A percentile compares a stretch with the other conserved stretches of the same genome.
These are phyloP conservation scores for Nyleta sp. DNA, from an alignment of 2,888 invertebrate species.

Conservation along the genomic window DNA sequence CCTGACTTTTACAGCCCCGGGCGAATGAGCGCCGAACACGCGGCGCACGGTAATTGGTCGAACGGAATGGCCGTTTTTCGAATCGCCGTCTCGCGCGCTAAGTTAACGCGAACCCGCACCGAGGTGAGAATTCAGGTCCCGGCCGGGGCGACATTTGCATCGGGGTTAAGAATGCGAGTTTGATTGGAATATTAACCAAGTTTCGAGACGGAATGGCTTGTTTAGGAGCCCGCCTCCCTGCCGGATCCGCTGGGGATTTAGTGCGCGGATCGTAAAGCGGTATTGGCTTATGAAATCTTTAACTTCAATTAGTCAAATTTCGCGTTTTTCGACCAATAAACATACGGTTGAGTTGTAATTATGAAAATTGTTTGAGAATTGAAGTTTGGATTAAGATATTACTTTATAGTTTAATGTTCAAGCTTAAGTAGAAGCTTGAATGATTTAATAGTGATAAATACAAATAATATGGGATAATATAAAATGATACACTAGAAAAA, in stretches of 20 bases:
- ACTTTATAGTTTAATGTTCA: too few species aligned
- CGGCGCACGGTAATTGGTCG: conserved; percentile 50
- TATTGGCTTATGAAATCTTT: conserved; percentile 9
- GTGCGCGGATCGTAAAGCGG: conserved; percentile 20
- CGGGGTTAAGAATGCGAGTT: conserved; percentile 32
- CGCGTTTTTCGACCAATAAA: background rate
- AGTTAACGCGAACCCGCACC: background rate
- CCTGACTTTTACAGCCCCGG: conserved; percentile 34
- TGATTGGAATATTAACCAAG: conserved; percentile 46
- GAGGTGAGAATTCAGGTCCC: conserved; percentile 27
- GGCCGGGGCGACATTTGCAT: conserved; percentile 32
- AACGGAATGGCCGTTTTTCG: conserved; percentile 35
- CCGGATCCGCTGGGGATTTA: conserved; percentile 12
- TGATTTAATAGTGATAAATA: too few species aligned
- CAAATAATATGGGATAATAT: too few species aligned
- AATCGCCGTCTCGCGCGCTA: conserved; percentile 31
- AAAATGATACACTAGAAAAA: too few species aligned
- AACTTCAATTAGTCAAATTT: background rate
- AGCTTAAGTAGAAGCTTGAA: too few species aligned
- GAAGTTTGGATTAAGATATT: too few species aligned
- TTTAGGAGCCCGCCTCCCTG: conserved; percentile 19
- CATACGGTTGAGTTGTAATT: too few species aligned
- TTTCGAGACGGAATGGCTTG: conserved; percentile 27
- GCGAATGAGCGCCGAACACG: conserved; percentile 24
- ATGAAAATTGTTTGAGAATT: too few species aligned